phyloP scores from a whole-genome alignment of 2,113 vertebrate species.

The Zosterops lateralis region DNA sequence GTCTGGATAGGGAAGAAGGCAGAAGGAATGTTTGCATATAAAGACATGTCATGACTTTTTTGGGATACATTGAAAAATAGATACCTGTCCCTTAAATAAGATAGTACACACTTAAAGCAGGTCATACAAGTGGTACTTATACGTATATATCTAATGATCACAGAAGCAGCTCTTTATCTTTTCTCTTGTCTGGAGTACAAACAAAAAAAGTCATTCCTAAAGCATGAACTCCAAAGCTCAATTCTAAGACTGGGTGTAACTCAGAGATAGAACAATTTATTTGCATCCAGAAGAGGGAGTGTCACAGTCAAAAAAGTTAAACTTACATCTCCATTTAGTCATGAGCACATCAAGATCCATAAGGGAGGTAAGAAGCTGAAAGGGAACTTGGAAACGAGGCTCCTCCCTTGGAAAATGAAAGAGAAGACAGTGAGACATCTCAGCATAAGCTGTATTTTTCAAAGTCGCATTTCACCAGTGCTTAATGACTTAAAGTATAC shows the following conservation, averaged over 20 bases:
- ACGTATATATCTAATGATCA: not conserved
- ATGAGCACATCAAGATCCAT: conserved; percentile 94
- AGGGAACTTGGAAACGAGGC: conserved; percentile 94
- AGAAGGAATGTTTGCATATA: not conserved
- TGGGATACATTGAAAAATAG: not conserved
- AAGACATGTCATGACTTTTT: not conserved
- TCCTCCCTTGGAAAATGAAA: conserved; percentile 81
- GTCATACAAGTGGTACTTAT: not conserved
- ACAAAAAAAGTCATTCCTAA: not conserved
- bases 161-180: not conserved
- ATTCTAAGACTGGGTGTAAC: not conserved
- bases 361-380: conserved; percentile 90
- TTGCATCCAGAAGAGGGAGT: not conserved
- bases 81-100: not conserved
- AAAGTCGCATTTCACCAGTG: not conserved
- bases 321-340: conserved; percentile 98
- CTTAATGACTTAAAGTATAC: not conserved
- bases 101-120: not conserved
- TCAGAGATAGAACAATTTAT: not conserved
- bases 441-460: not conserved
- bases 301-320: not conserved
- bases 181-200: not conserved
- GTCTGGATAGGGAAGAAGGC: not conserved
- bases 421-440: not conserved
- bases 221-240: not conserved